These are phyloP conservation scores for Sinelater perroti DNA, from an alignment of 2,888 invertebrate genomes.

Conservation along the genomic window DNA sequence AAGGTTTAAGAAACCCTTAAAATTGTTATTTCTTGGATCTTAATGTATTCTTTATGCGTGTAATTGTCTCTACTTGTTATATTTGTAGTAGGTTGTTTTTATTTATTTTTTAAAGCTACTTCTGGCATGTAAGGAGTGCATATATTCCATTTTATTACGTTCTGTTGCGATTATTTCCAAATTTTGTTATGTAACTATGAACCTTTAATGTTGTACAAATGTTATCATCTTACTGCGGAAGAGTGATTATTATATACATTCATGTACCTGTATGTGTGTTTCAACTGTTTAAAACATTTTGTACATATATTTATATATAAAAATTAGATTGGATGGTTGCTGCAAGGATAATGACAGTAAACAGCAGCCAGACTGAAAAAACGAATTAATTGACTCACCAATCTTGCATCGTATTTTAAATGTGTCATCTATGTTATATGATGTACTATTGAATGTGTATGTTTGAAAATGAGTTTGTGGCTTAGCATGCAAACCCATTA, in stretches of 20 bases:
- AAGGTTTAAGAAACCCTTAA: conserved; percentile 38
- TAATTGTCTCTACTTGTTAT: conserved; percentile 27
- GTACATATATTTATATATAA: conserved; percentile 36
- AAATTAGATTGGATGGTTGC: conserved; percentile 14
- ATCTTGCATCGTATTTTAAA: no score
- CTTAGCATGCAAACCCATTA: no score
- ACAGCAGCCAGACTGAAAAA: conserved; percentile 25
- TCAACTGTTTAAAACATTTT: conserved; percentile 29
- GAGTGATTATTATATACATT: conserved; percentile 35
- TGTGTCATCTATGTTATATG: no score
- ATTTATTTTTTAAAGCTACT: conserved; percentile 13
- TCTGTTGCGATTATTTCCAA: neutral
- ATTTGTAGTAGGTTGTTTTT: conserved; percentile 21
- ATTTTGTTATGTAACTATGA: conserved; percentile 2
- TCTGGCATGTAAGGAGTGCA: no score
- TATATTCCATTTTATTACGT: neutral
- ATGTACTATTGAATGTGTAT: no score
- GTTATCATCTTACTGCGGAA: conserved; percentile 25
- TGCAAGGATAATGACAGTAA: conserved; percentile 7
- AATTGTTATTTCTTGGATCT: conserved; percentile 27
- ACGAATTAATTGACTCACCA: no score
- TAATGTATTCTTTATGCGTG: conserved; percentile 19
- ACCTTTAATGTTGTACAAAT: conserved; percentile 14
- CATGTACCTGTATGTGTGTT: conserved; percentile 41
- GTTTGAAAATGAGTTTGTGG: no score